Evolutionary conservation across 1,140 invertebrate genomes (phyloP), one percentile per base, ranked within the genome.

Genomic region (Monochamus saltuarius): DNA sequence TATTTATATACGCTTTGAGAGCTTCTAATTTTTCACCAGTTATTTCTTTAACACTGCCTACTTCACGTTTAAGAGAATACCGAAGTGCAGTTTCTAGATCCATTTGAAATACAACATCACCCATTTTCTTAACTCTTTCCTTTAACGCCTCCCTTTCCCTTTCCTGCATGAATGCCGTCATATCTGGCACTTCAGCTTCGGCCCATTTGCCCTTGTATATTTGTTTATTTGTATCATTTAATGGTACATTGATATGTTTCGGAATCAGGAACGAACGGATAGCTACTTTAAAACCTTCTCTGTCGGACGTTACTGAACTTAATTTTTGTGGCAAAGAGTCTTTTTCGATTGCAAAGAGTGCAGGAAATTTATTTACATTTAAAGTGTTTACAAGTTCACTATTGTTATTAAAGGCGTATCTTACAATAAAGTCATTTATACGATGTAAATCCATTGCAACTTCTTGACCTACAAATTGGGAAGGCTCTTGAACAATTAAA

Each of bases 71-170:
- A 6, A 97, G 80, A 10, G 88, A 87, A 72, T 89, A 92, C 66
- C 85, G 82, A 9, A 97, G 68, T 0, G 91, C 87, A 71, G 87
- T 90, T 77, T 96, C 92, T 45, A 98, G 75, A 77, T 98, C 95
- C 52, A 86, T 81, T 78, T 94, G 90, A 73, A 89, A 94, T 0
- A 94, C 79, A 8, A 78, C 68, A 70, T 87, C 85, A 10, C 65
- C 58, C 64, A 73, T 66, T 60, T 71, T 58, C 60, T 71, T 72
- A 10, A 74, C 59, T 68, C 67, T 68, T 36, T 75, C 10, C 49
- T 68, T 52, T 38, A 64, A 57, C 59, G 22, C 55, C 16, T 50
- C 59, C 59, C 34, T 37, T 69, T 73, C 60, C 68, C 51, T 55
- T 72, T 67, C 34, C 69, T 78, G 70, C 43, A 65, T 68, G 22